A percentile compares a stretch with the other conserved stretches of the same genome.
Evolutionary conservation across 2,113 vertebrate species (phyloP).

Genomic region (Sciurus niger): DNA sequence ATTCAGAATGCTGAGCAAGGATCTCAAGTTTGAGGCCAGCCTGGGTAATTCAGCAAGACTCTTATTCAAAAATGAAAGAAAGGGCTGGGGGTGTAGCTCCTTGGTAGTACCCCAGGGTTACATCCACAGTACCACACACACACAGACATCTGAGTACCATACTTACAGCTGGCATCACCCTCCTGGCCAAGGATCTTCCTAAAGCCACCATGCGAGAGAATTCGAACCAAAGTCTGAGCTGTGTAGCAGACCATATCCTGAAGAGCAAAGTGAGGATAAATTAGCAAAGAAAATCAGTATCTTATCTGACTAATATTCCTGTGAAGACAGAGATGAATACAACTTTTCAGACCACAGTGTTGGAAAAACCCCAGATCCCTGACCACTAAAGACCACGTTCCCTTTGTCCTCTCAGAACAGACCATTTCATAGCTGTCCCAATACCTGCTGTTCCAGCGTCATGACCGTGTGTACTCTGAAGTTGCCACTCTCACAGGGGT

Average conservation of each 20-base stretch:
- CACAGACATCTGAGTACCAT: not conserved
- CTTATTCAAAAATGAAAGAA: too few species aligned
- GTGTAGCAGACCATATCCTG: slow-evolving; percentile 99
- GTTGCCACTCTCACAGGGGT: slow-evolving; percentile 98
- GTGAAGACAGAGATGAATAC: not conserved
- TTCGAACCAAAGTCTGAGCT: slow-evolving; percentile 96
- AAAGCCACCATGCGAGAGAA: slow-evolving; percentile 97
- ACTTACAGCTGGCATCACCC: slow-evolving; percentile 97
- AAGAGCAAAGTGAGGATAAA: not conserved
- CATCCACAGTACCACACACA: too few species aligned
- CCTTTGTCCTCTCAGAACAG: not conserved
- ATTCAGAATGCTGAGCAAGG: too few species aligned
- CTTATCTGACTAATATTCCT: not conserved
- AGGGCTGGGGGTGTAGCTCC: too few species aligned
- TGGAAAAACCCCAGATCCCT: not conserved
- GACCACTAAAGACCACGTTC: not conserved
- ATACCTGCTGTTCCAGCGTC: slow-evolving; percentile 98
- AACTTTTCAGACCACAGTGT: not conserved
- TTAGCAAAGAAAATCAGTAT: slow-evolving; percentile 20
- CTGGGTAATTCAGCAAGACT: too few species aligned
- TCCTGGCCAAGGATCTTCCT: slow-evolving; percentile 98
- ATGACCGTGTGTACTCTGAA: slow-evolving; percentile 98
- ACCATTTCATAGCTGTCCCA: not conserved
- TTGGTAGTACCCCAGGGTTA: too few species aligned
- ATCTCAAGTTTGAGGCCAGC: too few species aligned